A percentile compares a stretch with the other conserved stretches of the same genome.
phyloP scores from a whole-genome alignment of 2,888 invertebrate species.

The Lasiommata megera region DNA sequence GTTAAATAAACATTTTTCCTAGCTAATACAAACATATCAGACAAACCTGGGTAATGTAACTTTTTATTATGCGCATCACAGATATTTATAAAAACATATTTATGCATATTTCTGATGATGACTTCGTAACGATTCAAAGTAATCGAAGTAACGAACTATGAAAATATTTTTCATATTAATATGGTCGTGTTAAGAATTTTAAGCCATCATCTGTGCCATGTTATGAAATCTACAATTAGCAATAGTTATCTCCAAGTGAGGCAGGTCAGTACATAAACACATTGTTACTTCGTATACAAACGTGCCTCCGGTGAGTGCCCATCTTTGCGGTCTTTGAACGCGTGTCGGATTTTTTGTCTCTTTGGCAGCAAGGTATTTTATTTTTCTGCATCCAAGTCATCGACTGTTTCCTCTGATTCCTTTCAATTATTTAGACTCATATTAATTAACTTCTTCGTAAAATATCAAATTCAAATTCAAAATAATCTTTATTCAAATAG shows the following conservation, averaged over 20 bases:
- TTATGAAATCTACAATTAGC: neutral
- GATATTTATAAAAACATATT: too few relatives aligned
- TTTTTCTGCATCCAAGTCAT: neutral
- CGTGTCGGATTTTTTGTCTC: neutral
- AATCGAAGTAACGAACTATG: too few relatives aligned
- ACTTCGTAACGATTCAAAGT: too few relatives aligned
- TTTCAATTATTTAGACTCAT: too few relatives aligned
- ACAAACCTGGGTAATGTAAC: too few relatives aligned
- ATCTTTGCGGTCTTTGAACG: conserved; percentile 9
- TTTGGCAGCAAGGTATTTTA: neutral
- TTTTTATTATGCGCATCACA: too few relatives aligned
- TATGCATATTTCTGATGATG: too few relatives aligned
- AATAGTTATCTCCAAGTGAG: neutral
- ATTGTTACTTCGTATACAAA: neutral
- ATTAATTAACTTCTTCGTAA: too few relatives aligned
- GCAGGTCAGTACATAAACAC: neutral
- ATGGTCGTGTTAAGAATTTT: neutral
- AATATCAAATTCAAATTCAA: too few relatives aligned
- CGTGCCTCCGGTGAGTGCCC: conserved; percentile 3
- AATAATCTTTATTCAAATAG: too few relatives aligned
- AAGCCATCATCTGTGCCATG: neutral
- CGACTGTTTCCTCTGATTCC: neutral
- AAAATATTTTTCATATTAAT: neutral
- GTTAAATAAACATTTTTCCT: too few relatives aligned
- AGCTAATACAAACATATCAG: too few relatives aligned